A percentile compares a stretch with the other conserved stretches of the same genome.
Conservation (phyloP, 2,113 vertebrate genomes). For the Vulpes vulpes region DNA sequence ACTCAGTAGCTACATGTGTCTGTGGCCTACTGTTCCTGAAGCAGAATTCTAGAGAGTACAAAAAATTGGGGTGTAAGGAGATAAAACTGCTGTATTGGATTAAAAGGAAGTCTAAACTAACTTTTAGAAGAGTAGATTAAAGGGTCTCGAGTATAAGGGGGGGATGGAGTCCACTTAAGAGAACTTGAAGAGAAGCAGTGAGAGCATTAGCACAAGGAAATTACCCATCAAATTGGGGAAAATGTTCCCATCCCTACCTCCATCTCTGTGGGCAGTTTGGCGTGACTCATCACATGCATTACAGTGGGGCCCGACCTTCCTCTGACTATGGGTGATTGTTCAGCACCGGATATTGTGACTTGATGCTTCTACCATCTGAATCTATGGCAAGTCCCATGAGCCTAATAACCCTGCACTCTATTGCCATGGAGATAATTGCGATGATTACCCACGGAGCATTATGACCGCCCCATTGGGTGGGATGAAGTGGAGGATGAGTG, state of each 20-base stretch:
- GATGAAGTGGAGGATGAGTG: constrained; percentile 54
- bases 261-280: not conserved
- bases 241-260: not conserved
- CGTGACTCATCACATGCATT: constrained; percentile 63
- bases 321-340: constrained; percentile 58
- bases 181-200: not conserved
- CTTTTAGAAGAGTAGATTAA: not conserved
- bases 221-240: not conserved
- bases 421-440: constrained; percentile 73
- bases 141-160: not conserved
- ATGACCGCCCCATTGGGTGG: constrained; percentile 16
- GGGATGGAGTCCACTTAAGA: not conserved
- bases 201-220: constrained; percentile 37
- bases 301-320: constrained; percentile 61
- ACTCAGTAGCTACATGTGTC: fast-evolving
- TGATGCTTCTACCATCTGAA: constrained; percentile 63
- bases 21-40: not conserved
- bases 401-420: constrained; percentile 77
- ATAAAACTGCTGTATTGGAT: not conserved
- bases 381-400: constrained; percentile 61
- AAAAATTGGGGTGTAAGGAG: not conserved
- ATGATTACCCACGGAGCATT: constrained; percentile 56
- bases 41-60: not conserved
- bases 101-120: not conserved
- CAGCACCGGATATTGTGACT: constrained; percentile 24